Evolutionary conservation across 2,888 invertebrate genomes (phyloP), one percentile per base, ranked within the genome.

Genomic region (Himalopsyche tibetana): DNA sequence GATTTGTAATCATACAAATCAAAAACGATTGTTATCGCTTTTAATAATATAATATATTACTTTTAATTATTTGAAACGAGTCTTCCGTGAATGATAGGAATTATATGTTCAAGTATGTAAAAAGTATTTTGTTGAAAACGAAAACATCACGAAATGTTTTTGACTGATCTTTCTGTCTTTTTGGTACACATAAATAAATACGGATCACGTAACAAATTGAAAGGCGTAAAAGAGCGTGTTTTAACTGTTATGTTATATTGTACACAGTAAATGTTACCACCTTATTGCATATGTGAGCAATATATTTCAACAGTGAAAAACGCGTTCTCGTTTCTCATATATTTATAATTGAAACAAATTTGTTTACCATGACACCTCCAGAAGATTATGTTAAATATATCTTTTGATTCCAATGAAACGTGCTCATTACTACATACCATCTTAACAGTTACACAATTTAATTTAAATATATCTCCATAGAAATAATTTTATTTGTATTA

Each of bases 201-300:
- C 19, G 81, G 86, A 86, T 86, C 86, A 86, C 86, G 86, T 86
- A 86, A 80, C 84, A 80, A 86, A 86, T 86, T 86, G 86, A 84
- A 86, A 69, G 83, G 80, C 83, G 86, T 86, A 84, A 86, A 86
- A 86, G 40, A 74, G 51, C n/a, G 36, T 63, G 80, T 51, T 83
- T 86, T 86, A 83, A 86, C 80, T 63, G 82, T 81, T 80, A 51
- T 11, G 80, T 36, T 51, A 45, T 51, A 80, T 45, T 19, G 38
- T 74, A 15, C 17, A 42, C 80, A 19, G 51, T 80, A 45, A 80
- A 80, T 80, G 80, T 80, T 80, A 74, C 74, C 74, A 74, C 74
- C 74, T 74, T 74, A 74, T 74, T 74, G 74, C 74, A 74, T 74
- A 74, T 74, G 15, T 36, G 36, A 28, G 36, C 15, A 74, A 74